These are phyloP conservation scores for Eupithecia tripunctaria DNA, from an alignment of 2,888 invertebrate species.

Conservation along the genomic window DNA sequence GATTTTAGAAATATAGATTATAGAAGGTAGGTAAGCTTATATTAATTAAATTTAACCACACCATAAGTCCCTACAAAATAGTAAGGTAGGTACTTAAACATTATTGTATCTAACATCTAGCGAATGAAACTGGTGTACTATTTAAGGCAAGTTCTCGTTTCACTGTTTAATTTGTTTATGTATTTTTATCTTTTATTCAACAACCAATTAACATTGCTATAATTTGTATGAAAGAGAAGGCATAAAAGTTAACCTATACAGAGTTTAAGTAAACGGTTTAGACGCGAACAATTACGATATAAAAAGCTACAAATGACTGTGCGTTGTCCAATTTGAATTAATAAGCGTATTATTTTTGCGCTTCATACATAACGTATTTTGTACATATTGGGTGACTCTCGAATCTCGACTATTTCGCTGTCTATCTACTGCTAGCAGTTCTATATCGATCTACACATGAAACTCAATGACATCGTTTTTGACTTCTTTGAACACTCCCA, in stretches of 20 bases:
- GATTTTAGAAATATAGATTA: no score
- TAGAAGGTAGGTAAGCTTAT: not conserved
- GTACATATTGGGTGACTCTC: not conserved
- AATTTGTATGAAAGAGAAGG: not conserved
- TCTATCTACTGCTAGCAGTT: conserved; percentile 3
- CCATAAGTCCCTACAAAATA: not conserved
- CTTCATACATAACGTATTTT: conserved; percentile 21
- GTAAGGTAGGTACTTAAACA: not conserved
- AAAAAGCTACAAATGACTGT: conserved; percentile 31
- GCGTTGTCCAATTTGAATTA: conserved; percentile 22
- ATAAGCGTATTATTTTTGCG: conserved; percentile 26
- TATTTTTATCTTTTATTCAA: not conserved
- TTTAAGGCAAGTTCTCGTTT: not conserved
- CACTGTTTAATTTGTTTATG: not conserved
- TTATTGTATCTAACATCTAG: not conserved
- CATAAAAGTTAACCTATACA: not conserved
- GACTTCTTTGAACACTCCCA: not conserved
- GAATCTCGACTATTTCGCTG: not conserved
- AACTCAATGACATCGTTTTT: not conserved
- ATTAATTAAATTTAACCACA: not conserved
- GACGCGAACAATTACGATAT: conserved; percentile 12
- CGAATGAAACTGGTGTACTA: not conserved
- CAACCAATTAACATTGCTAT: not conserved
- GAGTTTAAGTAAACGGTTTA: conserved; percentile 13
- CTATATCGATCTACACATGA: not conserved